Base-by-base conservation (phyloP, 2,888 invertebrate species). In the Drosophila borealis region DNA sequence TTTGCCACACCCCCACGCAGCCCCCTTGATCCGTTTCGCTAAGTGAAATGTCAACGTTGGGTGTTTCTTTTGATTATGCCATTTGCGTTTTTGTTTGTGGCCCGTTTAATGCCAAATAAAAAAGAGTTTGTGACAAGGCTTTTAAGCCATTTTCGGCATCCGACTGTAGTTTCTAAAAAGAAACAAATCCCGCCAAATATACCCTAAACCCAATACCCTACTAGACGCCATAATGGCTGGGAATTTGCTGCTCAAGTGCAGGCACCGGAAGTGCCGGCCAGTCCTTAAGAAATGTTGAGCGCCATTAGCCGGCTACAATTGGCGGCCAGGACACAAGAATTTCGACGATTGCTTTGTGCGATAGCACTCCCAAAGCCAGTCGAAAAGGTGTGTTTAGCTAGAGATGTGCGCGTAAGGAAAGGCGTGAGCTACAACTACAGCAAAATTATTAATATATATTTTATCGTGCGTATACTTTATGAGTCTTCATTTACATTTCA, bases 41-140 rank as follows among this genome's bases (percentile, higher is more conserved):
- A 82, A 82, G 82, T 80, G 75, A 87, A 85, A 87, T 85, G 88
- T 79, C 88, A 85, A 77, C 74, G 66, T 71, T 66, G 67, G 65
- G 65, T 69, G 57, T 79, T 85, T 67, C 77, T 74, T 71, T 81
- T 74, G n/a, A n/a, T 71, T 80, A 70, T 60, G 55, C 50, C 64
- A 74, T 84, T 81, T 78, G 64, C 70, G 73, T 68, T 71, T 41
- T 19, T 45, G 36, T 54, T 51, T 63, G n/a, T 55, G n/a, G 10
- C 34, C 37, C 53, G n/a, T 48, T 48, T 44, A 75, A 79, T 64
- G 65, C 49, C 55, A 68, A 25, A 37, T 11, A 25, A 25, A 36
- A 55, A 80, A 65, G 61, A 65, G 63, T 51, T 59, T 74, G 60
- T 70, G 80, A 84, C 88, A 82, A 69, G 75, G 71, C 82, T 82